These are phyloP conservation scores for Rhogogaster chlorosoma DNA, from an alignment of 2,888 invertebrate species.

Conservation along the genomic window DNA sequence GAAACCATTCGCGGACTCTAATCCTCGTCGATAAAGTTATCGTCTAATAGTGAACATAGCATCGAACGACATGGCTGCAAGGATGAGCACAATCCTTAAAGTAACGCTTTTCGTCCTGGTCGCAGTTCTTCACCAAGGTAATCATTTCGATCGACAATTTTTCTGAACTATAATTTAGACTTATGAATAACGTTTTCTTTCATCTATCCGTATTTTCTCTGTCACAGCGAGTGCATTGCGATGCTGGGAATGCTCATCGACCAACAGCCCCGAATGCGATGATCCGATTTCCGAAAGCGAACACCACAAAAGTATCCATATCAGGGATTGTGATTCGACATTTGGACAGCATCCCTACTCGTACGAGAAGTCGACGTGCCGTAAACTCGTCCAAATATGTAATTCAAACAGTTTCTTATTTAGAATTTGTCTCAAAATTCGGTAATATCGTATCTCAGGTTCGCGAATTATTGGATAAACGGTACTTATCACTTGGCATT, in stretches of 20 bases:
- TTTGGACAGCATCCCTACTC: conserved; percentile 62
- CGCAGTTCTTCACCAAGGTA: conserved; percentile 44
- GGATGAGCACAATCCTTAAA: conserved; percentile 22
- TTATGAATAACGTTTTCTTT: neutral
- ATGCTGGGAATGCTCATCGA: conserved; percentile 90
- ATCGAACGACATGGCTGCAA: conserved; percentile 5
- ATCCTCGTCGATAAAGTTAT: neutral
- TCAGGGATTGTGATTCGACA: conserved; percentile 65
- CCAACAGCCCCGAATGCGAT: conserved; percentile 84
- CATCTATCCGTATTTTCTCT: conserved; percentile 57
- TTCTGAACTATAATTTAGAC: neutral
- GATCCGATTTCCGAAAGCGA: conserved; percentile 85
- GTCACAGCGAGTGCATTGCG: conserved; percentile 83
- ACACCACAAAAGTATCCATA: conserved; percentile 76
- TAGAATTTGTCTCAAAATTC: neutral
- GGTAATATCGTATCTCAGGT: neutral
- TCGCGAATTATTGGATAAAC: neutral
- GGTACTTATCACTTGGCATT: neutral
- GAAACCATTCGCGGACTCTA: neutral
- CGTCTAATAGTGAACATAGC: neutral
- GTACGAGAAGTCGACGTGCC: conserved; percentile 82
- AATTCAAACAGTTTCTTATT: conserved; percentile 72
- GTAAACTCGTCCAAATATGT: conserved; percentile 88
- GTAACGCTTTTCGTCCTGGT: conserved; percentile 23
- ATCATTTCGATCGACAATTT: neutral